Base-by-base conservation (phyloP, 2,888 invertebrate genomes). In the Coelopa pilipes region DNA sequence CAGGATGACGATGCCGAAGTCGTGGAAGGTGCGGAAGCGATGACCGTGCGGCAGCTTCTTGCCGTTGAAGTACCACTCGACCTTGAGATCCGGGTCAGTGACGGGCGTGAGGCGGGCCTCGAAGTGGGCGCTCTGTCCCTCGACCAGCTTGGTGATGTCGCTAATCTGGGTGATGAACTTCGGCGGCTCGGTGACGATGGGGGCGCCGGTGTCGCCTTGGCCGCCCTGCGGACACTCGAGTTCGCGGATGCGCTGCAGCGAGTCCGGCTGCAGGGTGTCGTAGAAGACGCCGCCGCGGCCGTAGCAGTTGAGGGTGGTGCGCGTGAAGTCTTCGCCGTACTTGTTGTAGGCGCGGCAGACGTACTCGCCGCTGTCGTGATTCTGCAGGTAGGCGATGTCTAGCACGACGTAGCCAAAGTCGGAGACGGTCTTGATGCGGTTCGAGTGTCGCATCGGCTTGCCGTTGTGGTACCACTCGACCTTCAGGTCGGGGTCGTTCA, bases 401-500 rank as follows among this genome's bases (percentile, higher is more conserved):
- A 98, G 91, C 11, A 96, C 93, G 13, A 97, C 97, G 85, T 96
- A 98, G 67, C 98, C 98, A 84, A 98, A 98, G 86, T 98, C 98
- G 63, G 96, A 96, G 0, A 98, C 95, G 76, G 94, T 94, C 88
- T 97, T 97, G 82, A 97, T 96, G 78, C 98, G 91, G 24, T 94
- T 94, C 3, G 96, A 95, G 84, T 96, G 95, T 74, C 95, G 91
- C 79, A 99, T 88, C 0, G 96, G 95, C 82, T 95, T 91, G 7
- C 96, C 97, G 85, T 99, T 96, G 83, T 96, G 96, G 89, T 95
- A 98, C 98, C 98, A 99, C 89, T 98, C 98, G 34, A 97, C 96
- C 84, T 94, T 94, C 88, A 98, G 92, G 60, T 95, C 92, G 2
- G 97, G 97, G 88, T 98, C 98, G 77, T 96, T 96, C 10, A 97